A percentile compares a stretch with the other conserved stretches of the same genome.
phyloP scores from a whole-genome alignment of 2,113 vertebrate genomes.

The Carettochelys insculpta region DNA sequence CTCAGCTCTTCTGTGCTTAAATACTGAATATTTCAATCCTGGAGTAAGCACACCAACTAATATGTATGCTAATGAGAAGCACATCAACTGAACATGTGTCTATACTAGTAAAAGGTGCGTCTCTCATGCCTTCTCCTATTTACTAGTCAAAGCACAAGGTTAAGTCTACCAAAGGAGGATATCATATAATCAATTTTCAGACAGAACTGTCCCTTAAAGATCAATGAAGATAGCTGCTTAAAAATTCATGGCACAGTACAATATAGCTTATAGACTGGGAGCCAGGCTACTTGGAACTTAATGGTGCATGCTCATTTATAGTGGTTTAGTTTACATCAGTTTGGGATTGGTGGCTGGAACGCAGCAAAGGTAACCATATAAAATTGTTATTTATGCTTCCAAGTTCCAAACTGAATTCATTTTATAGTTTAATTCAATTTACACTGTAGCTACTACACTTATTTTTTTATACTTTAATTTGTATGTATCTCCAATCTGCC shows the following conservation, averaged over 20 bases:
- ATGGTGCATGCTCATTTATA: not conserved
- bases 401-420: not conserved
- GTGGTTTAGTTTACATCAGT: not conserved
- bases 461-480: not conserved
- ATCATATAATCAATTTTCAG: not conserved
- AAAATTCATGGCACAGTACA: constrained; percentile 11
- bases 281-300: not conserved
- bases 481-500: not conserved
- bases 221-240: not conserved
- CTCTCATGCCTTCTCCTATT: not conserved
- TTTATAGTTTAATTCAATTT: not conserved
- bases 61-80: not conserved
- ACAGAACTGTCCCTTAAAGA: constrained; percentile 47
- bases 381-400: constrained; percentile 14
- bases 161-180: not conserved
- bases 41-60: constrained; percentile 68
- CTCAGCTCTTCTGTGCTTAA: constrained; percentile 19
- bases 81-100: not conserved
- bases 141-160: constrained; percentile 7
- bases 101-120: constrained; percentile 18
- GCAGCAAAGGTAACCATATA: not conserved
- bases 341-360: not conserved
- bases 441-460: too few species aligned
- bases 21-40: constrained; percentile 57
- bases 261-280: not conserved